Base-by-base conservation (phyloP, 2,888 invertebrate genomes). In the Amphipyra berbera region DNA sequence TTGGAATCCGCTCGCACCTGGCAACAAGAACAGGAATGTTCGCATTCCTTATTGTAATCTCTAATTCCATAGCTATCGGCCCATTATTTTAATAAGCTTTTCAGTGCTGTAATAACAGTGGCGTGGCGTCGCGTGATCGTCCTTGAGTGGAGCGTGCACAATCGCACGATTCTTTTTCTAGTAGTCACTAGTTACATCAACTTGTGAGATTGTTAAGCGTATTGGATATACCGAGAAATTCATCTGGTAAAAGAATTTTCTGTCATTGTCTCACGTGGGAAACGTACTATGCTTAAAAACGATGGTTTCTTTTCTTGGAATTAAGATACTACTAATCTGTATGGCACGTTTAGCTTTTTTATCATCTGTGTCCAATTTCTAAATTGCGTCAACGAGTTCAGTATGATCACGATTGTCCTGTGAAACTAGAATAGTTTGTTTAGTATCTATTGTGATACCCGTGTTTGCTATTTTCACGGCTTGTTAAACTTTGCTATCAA, bases 11-110 rank as follows among this genome's bases (percentile, higher is more conserved):
- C 74, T 73, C 56, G 73, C 85, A 87, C 84, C 85, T 85, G 83
- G 79, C 76, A 66, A 59, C 67, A 71, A 65, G 60, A 82, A 87
- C 88, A 79, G 85, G 90, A 90, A 87, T 88, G 83, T 86, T 83
- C 58, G 77, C 89, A 88, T 90, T 89, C 88, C 83, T 82, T 74
- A 76, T 81, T 83, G 82, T 87, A 88, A 89, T 88, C 85, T 89
- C 86, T 88, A 88, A 87, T 84, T 83, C 81, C 76, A 82, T 82
- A 81, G 82, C 83, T 79, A 78, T 78, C 71, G 81, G 66, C 57
- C 81, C 72, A 89, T 90, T 90, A 90, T 87, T 87, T 87, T 90
- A 90, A 90, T 89, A 85, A 87, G 86, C 78, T 89, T 88, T 89
- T 89, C 84, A 84, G 81, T 78, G 75, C 76, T 81, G 78, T 85